These are phyloP conservation scores for Dexiosoma caninum DNA, from an alignment of 2,888 invertebrate genomes.

Conservation along the genomic window DNA sequence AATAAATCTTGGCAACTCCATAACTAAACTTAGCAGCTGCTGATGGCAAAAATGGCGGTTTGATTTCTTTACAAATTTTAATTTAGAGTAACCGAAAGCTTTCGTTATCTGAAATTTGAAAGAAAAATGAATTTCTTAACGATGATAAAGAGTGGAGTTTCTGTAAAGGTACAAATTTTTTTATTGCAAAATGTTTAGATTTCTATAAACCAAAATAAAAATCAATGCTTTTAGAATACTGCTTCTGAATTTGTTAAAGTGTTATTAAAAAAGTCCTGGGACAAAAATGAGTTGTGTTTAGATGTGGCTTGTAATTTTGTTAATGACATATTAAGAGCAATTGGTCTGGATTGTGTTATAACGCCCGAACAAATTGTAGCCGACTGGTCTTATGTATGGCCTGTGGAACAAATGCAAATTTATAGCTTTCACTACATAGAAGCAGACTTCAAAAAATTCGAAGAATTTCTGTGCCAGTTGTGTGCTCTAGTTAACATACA, in stretches of 20 bases:
- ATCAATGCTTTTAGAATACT: neutral
- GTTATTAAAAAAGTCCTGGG: conserved; percentile 19
- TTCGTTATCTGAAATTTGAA: too few species aligned
- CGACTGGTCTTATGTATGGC: conserved; percentile 45
- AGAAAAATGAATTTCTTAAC: conserved; percentile 42
- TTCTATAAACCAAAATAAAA: neutral
- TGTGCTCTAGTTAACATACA: conserved; percentile 5
- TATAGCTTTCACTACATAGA: conserved; percentile 55
- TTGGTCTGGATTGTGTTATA: conserved; percentile 48
- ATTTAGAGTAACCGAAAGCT: neutral
- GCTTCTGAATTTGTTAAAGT: conserved; percentile 20
- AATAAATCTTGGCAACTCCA: neutral
- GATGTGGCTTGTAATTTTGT: conserved; percentile 51
- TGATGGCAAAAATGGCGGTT: neutral
- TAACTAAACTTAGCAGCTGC: neutral
- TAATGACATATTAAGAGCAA: conserved; percentile 25
- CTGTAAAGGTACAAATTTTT: conserved; percentile 9
- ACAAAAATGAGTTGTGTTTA: conserved; percentile 12
- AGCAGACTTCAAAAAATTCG: conserved; percentile 36
- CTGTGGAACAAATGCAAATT: conserved; percentile 44
- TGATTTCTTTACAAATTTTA: neutral
- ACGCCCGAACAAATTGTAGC: conserved; percentile 42
- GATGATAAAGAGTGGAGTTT: conserved; percentile 29
- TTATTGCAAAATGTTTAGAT: neutral
- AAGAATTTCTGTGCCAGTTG: conserved; percentile 42